These are phyloP conservation scores for Macrosteles quadrilineatus DNA, from an alignment of 1,140 invertebrate genomes.

Conservation along the genomic window DNA sequence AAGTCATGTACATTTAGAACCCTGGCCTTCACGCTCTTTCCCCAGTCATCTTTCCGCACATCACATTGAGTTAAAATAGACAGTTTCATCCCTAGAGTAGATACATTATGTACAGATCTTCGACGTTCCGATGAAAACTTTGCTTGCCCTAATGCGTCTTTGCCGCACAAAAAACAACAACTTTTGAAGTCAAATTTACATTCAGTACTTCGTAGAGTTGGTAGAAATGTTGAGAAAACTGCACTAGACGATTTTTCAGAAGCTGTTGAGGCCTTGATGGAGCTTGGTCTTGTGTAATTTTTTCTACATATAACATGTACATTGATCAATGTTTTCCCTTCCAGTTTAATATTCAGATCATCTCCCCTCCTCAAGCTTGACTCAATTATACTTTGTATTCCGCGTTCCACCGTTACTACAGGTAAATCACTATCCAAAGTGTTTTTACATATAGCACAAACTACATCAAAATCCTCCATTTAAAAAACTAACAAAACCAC, in stretches of 20 bases:
- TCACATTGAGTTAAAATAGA: conserved; percentile 22
- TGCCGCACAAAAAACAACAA: conserved; percentile 18
- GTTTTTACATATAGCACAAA: conserved; percentile 21
- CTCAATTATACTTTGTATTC: background rate
- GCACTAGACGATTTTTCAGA: background rate
- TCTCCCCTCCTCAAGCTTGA: background rate
- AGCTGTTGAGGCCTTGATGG: background rate
- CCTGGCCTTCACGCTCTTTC: conserved; percentile 25
- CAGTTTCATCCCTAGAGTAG: conserved; percentile 2
- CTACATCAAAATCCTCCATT: no score
- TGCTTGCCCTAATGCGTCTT: conserved; percentile 3
- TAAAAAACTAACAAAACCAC: no score
- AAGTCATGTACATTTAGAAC: conserved; percentile 23
- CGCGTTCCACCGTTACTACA: conserved; percentile 1
- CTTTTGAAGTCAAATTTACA: conserved; percentile 16
- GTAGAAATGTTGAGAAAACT: background rate
- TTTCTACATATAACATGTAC: background rate
- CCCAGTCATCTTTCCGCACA: conserved; percentile 18
- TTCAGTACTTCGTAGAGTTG: conserved; percentile 23
- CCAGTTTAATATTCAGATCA: background rate
- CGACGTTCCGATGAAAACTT: background rate
- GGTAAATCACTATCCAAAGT: conserved; percentile 25
- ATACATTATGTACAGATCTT: background rate
- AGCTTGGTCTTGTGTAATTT: background rate
- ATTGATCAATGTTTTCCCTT: background rate